Conservation (phyloP, 2,888 invertebrate species). For the Crioceris asparagi region DNA sequence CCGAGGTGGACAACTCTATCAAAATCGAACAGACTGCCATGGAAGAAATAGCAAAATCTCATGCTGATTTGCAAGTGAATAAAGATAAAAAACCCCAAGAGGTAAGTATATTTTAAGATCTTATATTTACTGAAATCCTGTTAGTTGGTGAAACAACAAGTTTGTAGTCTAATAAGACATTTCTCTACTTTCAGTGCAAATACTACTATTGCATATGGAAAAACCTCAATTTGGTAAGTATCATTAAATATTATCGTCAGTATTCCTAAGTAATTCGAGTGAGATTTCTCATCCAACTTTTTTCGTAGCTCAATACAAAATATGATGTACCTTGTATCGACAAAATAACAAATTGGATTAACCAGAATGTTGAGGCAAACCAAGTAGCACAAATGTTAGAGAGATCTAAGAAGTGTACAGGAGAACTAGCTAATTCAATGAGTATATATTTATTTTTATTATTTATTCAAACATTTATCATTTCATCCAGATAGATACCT, state of each 20-base stretch:
- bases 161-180: no score
- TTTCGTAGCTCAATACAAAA: neutral
- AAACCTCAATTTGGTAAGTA: slow-evolving; percentile 14
- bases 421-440: neutral
- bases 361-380: neutral
- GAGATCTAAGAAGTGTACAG: neutral
- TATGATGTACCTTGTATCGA: slow-evolving; percentile 2
- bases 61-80: no score
- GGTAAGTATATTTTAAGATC: no score
- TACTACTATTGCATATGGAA: slow-evolving; percentile 18
- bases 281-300: no score
- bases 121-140: no score
- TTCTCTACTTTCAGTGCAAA: slow-evolving; percentile 18
- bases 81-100: no score
- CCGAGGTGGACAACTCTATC: no score
- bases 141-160: no score
- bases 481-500: no score
- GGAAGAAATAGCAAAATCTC: no score
- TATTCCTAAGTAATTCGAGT: neutral
- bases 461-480: no score
- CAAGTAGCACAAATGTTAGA: neutral
- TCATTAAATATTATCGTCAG: neutral
- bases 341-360: neutral
- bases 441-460: neutral
- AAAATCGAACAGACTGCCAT: no score